Evolutionary conservation across 2,888 invertebrate genomes (phyloP).

Genomic region (Choreutis nemorana): DNA sequence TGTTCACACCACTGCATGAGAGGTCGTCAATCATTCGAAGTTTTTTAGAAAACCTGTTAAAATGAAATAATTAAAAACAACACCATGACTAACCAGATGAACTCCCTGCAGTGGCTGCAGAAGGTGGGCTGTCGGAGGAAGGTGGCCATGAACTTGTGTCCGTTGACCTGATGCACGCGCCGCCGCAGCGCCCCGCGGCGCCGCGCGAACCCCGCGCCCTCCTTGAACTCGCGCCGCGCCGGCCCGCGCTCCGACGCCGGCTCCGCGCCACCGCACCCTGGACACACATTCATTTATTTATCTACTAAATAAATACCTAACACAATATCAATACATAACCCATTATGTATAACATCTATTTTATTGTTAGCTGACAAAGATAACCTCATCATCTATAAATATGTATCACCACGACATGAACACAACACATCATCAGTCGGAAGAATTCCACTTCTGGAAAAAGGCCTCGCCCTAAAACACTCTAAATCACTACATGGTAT

Average conservation of each 20-base stretch:
- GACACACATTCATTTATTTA: neutral
- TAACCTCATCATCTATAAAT: too few relatives aligned
- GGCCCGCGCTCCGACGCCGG: slow-evolving; percentile 20
- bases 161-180: slow-evolving; percentile 96
- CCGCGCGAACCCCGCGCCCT: slow-evolving; percentile 93
- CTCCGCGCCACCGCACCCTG: slow-evolving; percentile 14
- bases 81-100: slow-evolving; percentile 97
- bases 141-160: slow-evolving; percentile 99
- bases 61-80: too few relatives aligned
- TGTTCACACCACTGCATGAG: too few relatives aligned
- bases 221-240: slow-evolving; percentile 87
- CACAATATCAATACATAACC: neutral
- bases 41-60: too few relatives aligned
- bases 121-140: slow-evolving; percentile 98
- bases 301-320: neutral
- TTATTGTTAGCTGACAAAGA: too few relatives aligned
- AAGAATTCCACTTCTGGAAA: too few relatives aligned
- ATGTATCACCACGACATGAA: too few relatives aligned
- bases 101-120: slow-evolving; percentile 99
- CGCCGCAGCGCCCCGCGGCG: slow-evolving; percentile 98
- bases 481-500: too few relatives aligned
- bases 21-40: too few relatives aligned
- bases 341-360: too few relatives aligned
- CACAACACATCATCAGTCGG: too few relatives aligned
- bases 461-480: too few relatives aligned